Conservation (phyloP, 1,140 invertebrate genomes). For the Littorina saxatilis region DNA sequence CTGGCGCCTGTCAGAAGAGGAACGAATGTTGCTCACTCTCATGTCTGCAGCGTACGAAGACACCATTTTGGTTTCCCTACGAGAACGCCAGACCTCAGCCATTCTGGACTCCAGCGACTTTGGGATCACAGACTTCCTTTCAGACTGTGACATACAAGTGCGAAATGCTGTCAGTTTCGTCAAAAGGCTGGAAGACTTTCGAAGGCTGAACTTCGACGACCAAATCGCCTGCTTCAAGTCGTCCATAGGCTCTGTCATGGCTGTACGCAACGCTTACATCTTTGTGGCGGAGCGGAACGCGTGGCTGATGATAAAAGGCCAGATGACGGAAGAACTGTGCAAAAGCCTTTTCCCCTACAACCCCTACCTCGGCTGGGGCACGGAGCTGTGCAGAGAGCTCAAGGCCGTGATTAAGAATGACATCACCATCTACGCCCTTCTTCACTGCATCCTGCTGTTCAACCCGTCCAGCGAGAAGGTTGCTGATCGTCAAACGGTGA, state of each 20-base stretch:
- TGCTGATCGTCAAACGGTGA: constrained; percentile 84
- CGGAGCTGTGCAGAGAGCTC: constrained; percentile 77
- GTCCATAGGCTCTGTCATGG: constrained; percentile 51
- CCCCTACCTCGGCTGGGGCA: constrained; percentile 66
- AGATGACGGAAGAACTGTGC: constrained; percentile 65
- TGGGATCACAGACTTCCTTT: constrained; percentile 55
- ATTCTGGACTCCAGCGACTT: constrained; percentile 43
- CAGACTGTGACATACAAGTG: constrained; percentile 60
- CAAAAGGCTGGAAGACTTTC: constrained; percentile 61
- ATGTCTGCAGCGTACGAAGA: constrained; percentile 31
- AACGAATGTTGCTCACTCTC: constrained; percentile 29
- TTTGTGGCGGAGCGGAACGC: constrained; percentile 57
- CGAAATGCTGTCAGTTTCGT: constrained; percentile 60
- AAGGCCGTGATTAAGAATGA: constrained; percentile 64
- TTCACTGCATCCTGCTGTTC: constrained; percentile 92
- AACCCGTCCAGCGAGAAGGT: constrained; percentile 87
- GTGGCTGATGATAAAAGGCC: constrained; percentile 60
- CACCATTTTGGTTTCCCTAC: constrained; percentile 12
- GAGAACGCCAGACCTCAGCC: background rate
- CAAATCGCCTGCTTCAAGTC: constrained; percentile 57
- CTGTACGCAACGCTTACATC: constrained; percentile 59
- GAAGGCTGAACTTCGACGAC: constrained; percentile 55
- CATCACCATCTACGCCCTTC: constrained; percentile 85
- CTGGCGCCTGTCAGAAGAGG: constrained; percentile 31
- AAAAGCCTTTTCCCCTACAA: constrained; percentile 62